phyloP scores from a whole-genome alignment of 2,113 vertebrate genomes.

The Mixornis gularis region DNA sequence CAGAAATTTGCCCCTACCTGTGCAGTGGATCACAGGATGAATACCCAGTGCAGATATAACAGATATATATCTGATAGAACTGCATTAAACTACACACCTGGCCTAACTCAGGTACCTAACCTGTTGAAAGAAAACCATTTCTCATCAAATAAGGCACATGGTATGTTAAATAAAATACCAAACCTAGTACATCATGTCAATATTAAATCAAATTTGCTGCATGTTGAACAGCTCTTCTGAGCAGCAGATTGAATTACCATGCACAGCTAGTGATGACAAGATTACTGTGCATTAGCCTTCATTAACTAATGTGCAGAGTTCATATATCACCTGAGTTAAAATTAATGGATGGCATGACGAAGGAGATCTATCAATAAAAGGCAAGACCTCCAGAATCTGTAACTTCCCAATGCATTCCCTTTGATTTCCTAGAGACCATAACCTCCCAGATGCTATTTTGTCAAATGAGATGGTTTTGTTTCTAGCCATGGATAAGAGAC shows the following conservation, averaged over 20 bases:
- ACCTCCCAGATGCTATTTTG: neutral
- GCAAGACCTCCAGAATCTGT: neutral
- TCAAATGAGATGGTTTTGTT: neutral
- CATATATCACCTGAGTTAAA: constrained; percentile 41
- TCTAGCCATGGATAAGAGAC: neutral
- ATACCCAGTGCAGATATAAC: neutral
- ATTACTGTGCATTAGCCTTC: constrained; percentile 34
- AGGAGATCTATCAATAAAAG: constrained; percentile 8
- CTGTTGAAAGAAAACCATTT: constrained; percentile 3
- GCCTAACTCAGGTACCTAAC: neutral
- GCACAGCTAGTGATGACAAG: constrained; percentile 40
- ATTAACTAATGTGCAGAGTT: constrained; percentile 36
- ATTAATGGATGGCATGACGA: neutral
- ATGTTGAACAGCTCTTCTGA: neutral
- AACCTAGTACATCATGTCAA: constrained; percentile 45
- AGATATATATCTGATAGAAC: neutral
- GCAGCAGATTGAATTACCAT: constrained; percentile 46
- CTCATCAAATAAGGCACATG: constrained; percentile 39
- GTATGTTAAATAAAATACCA: constrained; percentile 20
- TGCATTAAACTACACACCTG: neutral
- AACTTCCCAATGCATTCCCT: neutral
- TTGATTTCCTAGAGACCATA: neutral
- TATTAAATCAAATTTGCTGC: constrained; percentile 31
- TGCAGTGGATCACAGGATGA: neutral
- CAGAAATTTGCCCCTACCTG: neutral